A percentile compares a stretch with the other conserved stretches of the same genome.
These are phyloP conservation scores for Pavo muticus DNA, from an alignment of 2,113 vertebrate genomes.

Conservation along the genomic window DNA sequence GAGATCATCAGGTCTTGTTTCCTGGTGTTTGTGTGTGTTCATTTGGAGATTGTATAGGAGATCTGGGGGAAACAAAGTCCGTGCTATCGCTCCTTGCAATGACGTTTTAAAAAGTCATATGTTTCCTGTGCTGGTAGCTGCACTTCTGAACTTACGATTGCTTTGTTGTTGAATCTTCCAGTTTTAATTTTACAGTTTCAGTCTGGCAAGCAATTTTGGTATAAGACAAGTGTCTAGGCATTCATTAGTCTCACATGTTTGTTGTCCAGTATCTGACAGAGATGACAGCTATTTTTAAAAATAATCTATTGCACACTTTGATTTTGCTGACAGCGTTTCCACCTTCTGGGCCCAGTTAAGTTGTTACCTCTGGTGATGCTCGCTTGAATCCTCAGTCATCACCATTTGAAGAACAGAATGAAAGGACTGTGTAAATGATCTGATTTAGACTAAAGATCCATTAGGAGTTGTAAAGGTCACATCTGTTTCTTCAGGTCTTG, in stretches of 20 bases:
- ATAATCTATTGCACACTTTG: neutral
- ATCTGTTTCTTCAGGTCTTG: neutral
- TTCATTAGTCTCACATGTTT: neutral
- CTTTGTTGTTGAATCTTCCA: neutral
- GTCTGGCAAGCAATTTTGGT: neutral
- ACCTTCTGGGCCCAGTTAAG: neutral
- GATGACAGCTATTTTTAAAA: neutral
- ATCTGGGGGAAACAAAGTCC: accelerated
- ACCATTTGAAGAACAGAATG: neutral
- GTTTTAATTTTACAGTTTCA: neutral
- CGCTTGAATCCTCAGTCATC: neutral
- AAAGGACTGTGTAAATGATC: neutral
- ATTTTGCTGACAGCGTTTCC: neutral
- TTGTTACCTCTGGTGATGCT: neutral
- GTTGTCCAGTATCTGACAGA: neutral
- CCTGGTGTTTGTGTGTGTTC: neutral
- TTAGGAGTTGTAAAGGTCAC: neutral
- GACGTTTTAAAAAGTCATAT: neutral
- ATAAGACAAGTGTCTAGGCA: neutral
- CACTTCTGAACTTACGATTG: neutral
- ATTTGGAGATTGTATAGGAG: neutral
- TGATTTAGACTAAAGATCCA: neutral
- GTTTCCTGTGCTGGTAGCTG: neutral
- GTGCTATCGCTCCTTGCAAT: neutral
- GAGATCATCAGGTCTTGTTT: neutral